Evolutionary conservation across 2,888 invertebrate species (phyloP).

Genomic region (Drosophila yooni): DNA sequence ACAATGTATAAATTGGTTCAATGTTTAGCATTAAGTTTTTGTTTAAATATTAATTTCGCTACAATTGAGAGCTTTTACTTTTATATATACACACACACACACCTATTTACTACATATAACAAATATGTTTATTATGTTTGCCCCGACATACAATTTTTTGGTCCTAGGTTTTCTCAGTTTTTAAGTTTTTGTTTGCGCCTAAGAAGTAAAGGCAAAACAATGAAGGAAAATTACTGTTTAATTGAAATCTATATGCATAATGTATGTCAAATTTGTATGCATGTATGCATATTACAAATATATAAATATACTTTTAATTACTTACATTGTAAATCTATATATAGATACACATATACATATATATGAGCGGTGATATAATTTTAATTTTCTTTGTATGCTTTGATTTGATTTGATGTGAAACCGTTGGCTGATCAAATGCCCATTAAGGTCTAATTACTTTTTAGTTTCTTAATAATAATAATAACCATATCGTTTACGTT

Average conservation of each 20-base stretch:
- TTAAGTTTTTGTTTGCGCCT: conserved; percentile 70
- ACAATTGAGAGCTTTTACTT: conserved; percentile 57
- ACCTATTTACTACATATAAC: conserved; percentile 17
- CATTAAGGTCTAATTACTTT: conserved; percentile 19
- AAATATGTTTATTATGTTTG: conserved; percentile 52
- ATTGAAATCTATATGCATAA: conserved; percentile 30
- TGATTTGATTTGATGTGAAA: conserved; percentile 45
- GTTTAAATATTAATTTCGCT: conserved; percentile 34
- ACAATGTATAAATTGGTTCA: conserved; percentile 68
- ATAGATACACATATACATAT: conserved; percentile 33
- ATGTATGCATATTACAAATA: conserved; percentile 11
- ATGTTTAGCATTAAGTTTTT: conserved; percentile 67
- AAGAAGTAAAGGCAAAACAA: conserved; percentile 29
- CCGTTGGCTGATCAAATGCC: conserved; percentile 31
- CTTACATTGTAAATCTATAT: conserved; percentile 31
- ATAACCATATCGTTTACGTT: conserved; percentile 42
- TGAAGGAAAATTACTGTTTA: conserved; percentile 35
- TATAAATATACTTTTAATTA: conserved; percentile 32
- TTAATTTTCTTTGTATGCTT: conserved; percentile 73
- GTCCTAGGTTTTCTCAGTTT: conserved; percentile 63
- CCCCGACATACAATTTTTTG: conserved; percentile 37
- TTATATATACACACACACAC: conserved; percentile 16
- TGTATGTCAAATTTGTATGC: conserved; percentile 34
- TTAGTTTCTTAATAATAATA: conserved; percentile 53
- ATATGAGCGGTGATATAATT: conserved; percentile 81